A percentile compares a stretch with the other conserved stretches of the same genome.
Evolutionary conservation across 2,113 vertebrate genomes (phyloP).

Genomic region (Pungitius pungitius): DNA sequence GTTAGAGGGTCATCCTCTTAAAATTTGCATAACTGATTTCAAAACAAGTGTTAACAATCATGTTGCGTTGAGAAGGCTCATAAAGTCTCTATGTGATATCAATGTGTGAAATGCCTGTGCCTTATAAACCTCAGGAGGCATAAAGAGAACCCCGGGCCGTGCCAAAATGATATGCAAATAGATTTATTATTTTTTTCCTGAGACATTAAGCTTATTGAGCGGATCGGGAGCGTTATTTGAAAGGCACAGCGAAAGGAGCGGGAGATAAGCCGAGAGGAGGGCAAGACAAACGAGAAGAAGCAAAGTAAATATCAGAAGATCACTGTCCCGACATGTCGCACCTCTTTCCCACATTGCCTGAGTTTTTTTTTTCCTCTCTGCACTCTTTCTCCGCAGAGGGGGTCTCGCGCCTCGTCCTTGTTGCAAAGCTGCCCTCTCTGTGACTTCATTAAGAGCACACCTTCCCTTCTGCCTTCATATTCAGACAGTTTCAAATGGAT

Average conservation of each 20-base stretch:
- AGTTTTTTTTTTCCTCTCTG: no score
- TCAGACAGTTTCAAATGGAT: constrained; percentile 62
- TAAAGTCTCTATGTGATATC: constrained; percentile 46
- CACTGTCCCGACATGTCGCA: constrained; percentile 35
- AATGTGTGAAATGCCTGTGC: constrained; percentile 17
- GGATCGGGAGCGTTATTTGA: not conserved
- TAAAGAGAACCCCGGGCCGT: not conserved
- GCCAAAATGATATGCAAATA: constrained; percentile 50
- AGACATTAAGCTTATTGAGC: constrained; percentile 1
- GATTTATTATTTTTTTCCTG: not conserved
- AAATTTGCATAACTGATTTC: constrained; percentile 74
- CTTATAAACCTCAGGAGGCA: constrained; percentile 24
- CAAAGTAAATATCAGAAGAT: constrained; percentile 4
- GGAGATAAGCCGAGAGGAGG: not conserved
- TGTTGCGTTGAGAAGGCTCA: constrained; percentile 21
- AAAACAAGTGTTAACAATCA: constrained; percentile 38
- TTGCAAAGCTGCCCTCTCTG: no score
- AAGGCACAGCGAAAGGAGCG: not conserved
- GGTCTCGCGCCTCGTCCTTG: no score
- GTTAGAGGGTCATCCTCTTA: constrained; percentile 45
- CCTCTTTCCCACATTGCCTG: not conserved
- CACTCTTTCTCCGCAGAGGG: no score
- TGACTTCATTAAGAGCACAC: no score
- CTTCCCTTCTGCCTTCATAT: constrained; percentile 23
- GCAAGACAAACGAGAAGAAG: not conserved